phyloP scores from a whole-genome alignment of 2,888 invertebrate genomes.

The Diplazon laetatorius region DNA sequence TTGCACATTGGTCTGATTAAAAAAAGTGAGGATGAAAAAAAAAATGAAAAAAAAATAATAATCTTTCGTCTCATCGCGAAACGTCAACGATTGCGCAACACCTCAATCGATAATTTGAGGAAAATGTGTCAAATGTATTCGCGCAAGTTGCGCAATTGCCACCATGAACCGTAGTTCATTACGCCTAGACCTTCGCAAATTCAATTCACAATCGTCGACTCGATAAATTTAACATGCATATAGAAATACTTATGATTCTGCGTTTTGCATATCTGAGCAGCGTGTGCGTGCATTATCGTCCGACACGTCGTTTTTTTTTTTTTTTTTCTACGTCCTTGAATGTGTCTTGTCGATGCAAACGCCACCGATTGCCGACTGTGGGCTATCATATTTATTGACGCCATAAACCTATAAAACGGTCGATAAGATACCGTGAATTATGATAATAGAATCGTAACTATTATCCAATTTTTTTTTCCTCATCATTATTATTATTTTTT shows the following conservation, averaged over 20 bases:
- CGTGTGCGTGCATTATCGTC: background rate
- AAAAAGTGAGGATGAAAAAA: background rate
- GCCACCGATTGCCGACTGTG: constrained; percentile 34
- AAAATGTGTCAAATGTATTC: background rate
- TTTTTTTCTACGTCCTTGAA: constrained; percentile 41
- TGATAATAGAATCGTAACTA: constrained; percentile 30
- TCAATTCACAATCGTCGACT: background rate
- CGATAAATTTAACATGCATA: constrained; percentile 3
- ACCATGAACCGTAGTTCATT: constrained; percentile 1
- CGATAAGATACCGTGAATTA: constrained; percentile 42
- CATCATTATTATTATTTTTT: too few species aligned
- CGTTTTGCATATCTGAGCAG: constrained; percentile 3
- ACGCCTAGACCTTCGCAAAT: constrained; percentile 6
- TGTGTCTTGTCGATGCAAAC: constrained; percentile 38
- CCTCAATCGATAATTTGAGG: background rate
- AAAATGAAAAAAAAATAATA: background rate
- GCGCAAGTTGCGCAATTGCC: background rate
- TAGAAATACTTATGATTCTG: constrained; percentile 2
- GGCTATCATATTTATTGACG: constrained; percentile 52
- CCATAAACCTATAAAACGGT: constrained; percentile 47
- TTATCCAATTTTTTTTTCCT: background rate
- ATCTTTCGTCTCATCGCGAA: background rate
- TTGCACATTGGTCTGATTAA: background rate
- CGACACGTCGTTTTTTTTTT: background rate
- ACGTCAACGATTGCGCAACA: too few species aligned